Conservation (phyloP, 2,113 vertebrate genomes). For the Cephalopterus ornatus region DNA sequence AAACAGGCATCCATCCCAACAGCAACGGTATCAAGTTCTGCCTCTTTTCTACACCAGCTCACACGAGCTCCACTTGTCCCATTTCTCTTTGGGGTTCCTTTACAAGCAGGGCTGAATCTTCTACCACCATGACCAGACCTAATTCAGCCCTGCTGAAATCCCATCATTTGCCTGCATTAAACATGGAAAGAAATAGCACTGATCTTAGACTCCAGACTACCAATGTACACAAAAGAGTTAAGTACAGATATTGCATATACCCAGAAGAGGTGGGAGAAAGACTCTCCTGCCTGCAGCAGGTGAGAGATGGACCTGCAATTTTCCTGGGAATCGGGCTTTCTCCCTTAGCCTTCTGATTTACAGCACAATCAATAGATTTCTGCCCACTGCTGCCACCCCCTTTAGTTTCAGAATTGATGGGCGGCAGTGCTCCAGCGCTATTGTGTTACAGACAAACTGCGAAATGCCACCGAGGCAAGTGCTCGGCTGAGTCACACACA, state of each 20-base stretch:
- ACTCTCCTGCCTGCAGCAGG: neutral
- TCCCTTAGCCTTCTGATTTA: slow-evolving; percentile 22
- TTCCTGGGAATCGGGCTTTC: neutral
- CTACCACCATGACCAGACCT: neutral
- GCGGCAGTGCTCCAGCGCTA: neutral
- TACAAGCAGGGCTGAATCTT: neutral
- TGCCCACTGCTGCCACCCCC: slow-evolving; percentile 32
- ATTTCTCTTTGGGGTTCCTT: neutral
- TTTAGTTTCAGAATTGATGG: slow-evolving; percentile 34
- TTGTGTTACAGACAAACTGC: neutral
- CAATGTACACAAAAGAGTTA: neutral
- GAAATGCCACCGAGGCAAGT: neutral
- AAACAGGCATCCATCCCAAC: neutral
- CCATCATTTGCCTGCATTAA: neutral
- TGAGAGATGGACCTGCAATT: neutral
- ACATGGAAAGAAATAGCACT: neutral
- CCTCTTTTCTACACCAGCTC: neutral
- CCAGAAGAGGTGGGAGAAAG: neutral
- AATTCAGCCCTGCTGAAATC: neutral
- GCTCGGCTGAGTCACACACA: neutral
- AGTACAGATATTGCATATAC: neutral
- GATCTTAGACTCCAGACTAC: neutral
- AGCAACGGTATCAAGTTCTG: neutral
- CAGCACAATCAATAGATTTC: slow-evolving; percentile 11
- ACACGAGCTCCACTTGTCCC: neutral